A percentile compares a stretch with the other conserved stretches of the same genome.
Evolutionary conservation across 2,797 vertebrate species (phyloP).

Genomic region (Malurus splendens): DNA sequence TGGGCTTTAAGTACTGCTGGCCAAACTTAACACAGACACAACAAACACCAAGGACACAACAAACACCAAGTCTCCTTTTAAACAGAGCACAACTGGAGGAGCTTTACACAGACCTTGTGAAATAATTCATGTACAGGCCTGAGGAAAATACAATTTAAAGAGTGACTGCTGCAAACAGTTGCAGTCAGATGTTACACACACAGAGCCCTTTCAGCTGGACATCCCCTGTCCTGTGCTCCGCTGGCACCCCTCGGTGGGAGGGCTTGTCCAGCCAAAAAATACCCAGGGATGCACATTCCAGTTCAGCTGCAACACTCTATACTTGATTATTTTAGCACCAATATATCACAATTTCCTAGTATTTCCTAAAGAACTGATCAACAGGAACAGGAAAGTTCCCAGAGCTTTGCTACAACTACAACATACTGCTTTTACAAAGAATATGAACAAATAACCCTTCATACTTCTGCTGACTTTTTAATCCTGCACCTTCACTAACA

Average conservation of each 20-base stretch:
- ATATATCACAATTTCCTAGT: accelerated
- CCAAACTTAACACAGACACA: accelerated
- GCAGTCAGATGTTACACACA: not conserved
- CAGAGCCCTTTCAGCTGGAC: not conserved
- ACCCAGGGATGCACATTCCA: not conserved
- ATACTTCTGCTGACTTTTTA: conserved; percentile 9
- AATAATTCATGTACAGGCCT: not conserved
- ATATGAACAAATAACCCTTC: not conserved
- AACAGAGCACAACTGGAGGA: not conserved
- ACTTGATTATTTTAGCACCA: not conserved
- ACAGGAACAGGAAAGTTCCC: not conserved
- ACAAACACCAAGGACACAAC: not conserved
- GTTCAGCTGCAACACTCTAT: not conserved
- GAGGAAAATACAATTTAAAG: not conserved
- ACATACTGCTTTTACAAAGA: conserved; percentile 11
- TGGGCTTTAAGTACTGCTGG: not conserved
- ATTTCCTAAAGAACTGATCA: not conserved
- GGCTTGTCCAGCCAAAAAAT: not conserved
- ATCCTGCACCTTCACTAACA: conserved; percentile 13
- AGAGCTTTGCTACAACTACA: not conserved
- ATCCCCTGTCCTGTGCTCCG: not conserved
- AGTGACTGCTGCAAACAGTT: not conserved
- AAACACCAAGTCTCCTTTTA: not conserved
- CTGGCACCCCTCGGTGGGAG: not conserved
- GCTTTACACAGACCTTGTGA: not conserved